phyloP scores from a whole-genome alignment of 2,888 invertebrate genomes.

The Allophyes oxyacanthae region DNA sequence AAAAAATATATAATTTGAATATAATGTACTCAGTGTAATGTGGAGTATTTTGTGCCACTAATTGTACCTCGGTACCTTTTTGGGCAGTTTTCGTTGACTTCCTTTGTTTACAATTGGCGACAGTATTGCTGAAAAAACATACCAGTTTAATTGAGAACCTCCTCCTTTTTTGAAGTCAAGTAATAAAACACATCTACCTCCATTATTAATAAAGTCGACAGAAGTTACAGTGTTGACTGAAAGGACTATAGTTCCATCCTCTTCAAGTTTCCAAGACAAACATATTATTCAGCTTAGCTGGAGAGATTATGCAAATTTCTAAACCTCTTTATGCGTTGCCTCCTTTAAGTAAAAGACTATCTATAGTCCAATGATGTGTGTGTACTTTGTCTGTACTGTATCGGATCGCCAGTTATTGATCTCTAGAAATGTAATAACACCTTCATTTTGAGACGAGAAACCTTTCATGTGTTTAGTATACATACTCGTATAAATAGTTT shows the following conservation, averaged over 20 bases:
- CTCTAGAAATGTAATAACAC: conserved; percentile 21
- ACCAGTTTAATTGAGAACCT: too few relatives aligned
- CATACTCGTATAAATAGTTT: conserved; percentile 25
- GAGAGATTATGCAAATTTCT: conserved; percentile 43
- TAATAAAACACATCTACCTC: too few relatives aligned
- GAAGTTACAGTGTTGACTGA: neutral
- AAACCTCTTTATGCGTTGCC: conserved; percentile 15
- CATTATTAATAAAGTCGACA: too few relatives aligned
- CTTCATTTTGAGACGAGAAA: conserved; percentile 24
- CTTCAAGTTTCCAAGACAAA: conserved; percentile 33
- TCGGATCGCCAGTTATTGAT: conserved; percentile 36
- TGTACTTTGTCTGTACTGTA: conserved; percentile 32
- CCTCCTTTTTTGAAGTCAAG: too few relatives aligned
- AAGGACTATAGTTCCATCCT: conserved; percentile 11
- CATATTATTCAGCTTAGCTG: conserved; percentile 42
- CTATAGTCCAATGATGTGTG: conserved; percentile 19
- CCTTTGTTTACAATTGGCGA: too few relatives aligned
- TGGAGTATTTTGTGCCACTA: too few relatives aligned
- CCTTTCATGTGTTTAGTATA: conserved; percentile 19
- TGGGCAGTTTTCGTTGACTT: too few relatives aligned
- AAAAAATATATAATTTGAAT: too few relatives aligned
- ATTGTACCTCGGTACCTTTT: too few relatives aligned
- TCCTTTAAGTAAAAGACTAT: conserved; percentile 21
- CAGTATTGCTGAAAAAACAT: too few relatives aligned
- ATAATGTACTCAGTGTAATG: too few relatives aligned